These are phyloP conservation scores for Pelecanoides urinatrix DNA, from an alignment of 2,113 vertebrate genomes.

Conservation along the genomic window DNA sequence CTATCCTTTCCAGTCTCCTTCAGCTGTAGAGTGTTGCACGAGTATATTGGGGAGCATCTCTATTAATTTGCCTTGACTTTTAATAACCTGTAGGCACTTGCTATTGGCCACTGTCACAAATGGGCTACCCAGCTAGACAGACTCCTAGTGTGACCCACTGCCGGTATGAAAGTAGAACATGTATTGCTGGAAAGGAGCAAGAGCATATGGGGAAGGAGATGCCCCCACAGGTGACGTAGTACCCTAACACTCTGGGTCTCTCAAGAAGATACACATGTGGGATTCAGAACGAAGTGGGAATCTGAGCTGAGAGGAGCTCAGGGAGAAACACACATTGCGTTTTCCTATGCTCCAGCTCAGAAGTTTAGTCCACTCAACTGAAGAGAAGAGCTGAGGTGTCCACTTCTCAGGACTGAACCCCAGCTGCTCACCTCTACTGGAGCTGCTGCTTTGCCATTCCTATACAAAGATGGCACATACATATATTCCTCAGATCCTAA, in stretches of 20 bases:
- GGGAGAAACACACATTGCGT: neutral
- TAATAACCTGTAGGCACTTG: neutral
- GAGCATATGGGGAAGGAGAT: neutral
- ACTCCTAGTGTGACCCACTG: neutral
- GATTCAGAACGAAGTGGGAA: neutral
- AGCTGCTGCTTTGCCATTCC: neutral
- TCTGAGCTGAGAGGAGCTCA: neutral
- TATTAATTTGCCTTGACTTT: neutral
- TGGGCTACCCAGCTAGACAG: neutral
- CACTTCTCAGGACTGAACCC: neutral
- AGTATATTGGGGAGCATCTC: neutral
- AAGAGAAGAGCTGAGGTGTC: neutral
- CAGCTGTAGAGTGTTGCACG: neutral
- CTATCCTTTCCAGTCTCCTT: neutral
- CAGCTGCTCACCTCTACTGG: neutral
- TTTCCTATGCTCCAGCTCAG: neutral
- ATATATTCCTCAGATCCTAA: neutral
- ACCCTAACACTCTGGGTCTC: neutral
- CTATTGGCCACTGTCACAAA: neutral
- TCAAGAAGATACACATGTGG: fast-evolving
- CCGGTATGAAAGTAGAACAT: fast-evolving
- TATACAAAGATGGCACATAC: neutral
- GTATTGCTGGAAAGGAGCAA: neutral
- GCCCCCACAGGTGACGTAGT: fast-evolving
- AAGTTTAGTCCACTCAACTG: neutral